phyloP scores from a whole-genome alignment of 2,113 vertebrate genomes.

The Melanotaenia duboulayi region DNA sequence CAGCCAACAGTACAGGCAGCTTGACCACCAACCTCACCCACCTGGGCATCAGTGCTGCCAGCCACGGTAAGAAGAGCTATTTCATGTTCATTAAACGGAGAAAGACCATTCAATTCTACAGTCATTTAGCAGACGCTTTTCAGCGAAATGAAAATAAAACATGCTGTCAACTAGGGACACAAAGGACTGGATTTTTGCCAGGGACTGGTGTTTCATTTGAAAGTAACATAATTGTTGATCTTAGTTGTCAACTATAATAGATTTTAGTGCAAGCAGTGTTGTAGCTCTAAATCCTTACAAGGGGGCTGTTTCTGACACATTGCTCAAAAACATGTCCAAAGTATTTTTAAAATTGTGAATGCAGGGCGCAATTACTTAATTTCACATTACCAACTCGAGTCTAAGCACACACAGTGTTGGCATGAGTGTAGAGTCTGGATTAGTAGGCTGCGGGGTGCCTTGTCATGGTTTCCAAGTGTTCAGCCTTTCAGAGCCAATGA shows the following conservation, averaged over 20 bases:
- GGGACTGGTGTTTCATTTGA: background rate
- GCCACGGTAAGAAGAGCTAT: slow-evolving; percentile 82
- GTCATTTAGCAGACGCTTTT: too few species aligned
- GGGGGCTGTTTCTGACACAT: background rate
- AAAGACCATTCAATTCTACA: background rate
- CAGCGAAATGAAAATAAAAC: background rate
- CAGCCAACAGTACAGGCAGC: slow-evolving; percentile 90
- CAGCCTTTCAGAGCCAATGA: background rate
- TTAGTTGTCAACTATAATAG: background rate
- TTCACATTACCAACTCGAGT: background rate
- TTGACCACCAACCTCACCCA: slow-evolving; percentile 93
- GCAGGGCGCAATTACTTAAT: background rate
- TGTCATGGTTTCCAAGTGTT: background rate
- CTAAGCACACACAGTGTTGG: background rate
- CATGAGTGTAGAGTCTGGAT: slow-evolving; percentile 14
- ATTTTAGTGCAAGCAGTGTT: background rate
- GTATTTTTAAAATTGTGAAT: background rate
- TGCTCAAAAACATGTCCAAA: background rate
- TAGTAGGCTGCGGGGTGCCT: background rate
- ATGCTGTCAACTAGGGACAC: background rate
- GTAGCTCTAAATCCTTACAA: background rate
- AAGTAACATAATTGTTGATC: background rate
- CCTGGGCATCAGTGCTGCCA: slow-evolving; percentile 89
- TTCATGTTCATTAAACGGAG: background rate
- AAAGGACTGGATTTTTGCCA: background rate